Evolutionary conservation across 1,140 invertebrate species (phyloP), one percentile per base, ranked within the genome.

Genomic region (Drosophila pectinifera): DNA sequence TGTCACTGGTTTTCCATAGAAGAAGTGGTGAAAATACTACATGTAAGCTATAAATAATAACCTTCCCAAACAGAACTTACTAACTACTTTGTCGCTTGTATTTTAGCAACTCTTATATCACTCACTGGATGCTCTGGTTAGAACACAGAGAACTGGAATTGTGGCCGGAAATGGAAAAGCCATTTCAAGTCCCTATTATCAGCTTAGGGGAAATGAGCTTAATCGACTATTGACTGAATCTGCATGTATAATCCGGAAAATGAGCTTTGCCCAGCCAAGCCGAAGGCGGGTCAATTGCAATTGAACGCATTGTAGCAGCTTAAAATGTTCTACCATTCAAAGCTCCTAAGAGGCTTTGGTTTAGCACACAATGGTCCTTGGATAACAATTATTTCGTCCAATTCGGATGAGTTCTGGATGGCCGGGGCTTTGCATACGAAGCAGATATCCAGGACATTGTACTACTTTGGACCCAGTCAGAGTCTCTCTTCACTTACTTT

Each of bases 331-430:
- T 39, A 39, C 24, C 31, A 70, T 57, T 20, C 24, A 57, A 70
- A 70, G 68, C 64, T 46, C 0, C 65, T 70, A 57, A 72, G 65
- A 48, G 68, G 68, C 34, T 72, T 70, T 69, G 64, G 43, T 36
- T 68, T 65, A 26, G 45, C 26, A 42, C 38, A 65, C 45, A 68
- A 68, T 43, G 64, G 45, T 20, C 4, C 10, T 43, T 65, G 45
- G 45, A 67, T 42, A 53, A 65, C 45, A 53, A 65, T 68, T 53
- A 65, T 53, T 51, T 51, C 28, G 10, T 61, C 24, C 45, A 34
- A 42, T 43, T 67, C 22, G 20, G 45, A 43, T 59, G 64, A 65
- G 36, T 51, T 51, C 28, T 42, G 20, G 11, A 18, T 41, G 34
- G n/a, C n/a, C n/a, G 13, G 20, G 10, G 56, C 22, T 42, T 51